Evolutionary conservation across 1,140 invertebrate genomes (phyloP), one percentile per base, ranked within the genome.

Genomic region (Maconellicoccus hirsutus): DNA sequence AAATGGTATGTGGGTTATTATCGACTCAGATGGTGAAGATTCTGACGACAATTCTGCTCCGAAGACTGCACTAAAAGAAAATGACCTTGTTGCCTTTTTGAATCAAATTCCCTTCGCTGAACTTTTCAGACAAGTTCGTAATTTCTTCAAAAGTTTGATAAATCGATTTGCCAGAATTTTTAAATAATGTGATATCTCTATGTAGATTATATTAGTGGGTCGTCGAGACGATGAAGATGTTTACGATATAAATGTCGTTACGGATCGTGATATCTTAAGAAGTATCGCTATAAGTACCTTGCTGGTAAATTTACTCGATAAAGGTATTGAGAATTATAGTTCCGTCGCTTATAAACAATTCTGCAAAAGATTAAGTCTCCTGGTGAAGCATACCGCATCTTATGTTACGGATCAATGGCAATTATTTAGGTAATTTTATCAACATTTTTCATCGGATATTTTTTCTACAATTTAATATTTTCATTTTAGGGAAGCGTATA

Each of bases 1-100:
- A 38, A 74, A 75, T 59, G 73, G 73, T 33, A 25, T 74, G 1
- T 76, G 76, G 76, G 74, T 76, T 22, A 71, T 76, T 78, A 90
- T 90, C 6, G 90, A 92, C 77, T 89, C 92, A 78, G 88, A 88
- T 66, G 84, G 88, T 72, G 89, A 90, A 76, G 84, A 87, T 39
- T 78, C 83, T 19, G 84, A 72, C 29, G 72, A 72, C 7, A 61
- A 82, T 22, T 78, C 78, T 29, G 81, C 79, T 4, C 76, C n/a
- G 12, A 59, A 71, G 19, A 70, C 80, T 38, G 80, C 84, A 74
- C 79, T 91, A 0, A 86, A 84, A 73, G 91, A 92, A 77, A 89
- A 86, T 75, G 91, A 93, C 80, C 78, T 93, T 12, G 86, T 92
- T 27, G 82, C 84, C 1, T 77, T 93, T 12, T 79, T 92, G 0